These are phyloP conservation scores for Turdus rufiventris DNA, from an alignment of 2,113 vertebrate genomes.

Conservation along the genomic window DNA sequence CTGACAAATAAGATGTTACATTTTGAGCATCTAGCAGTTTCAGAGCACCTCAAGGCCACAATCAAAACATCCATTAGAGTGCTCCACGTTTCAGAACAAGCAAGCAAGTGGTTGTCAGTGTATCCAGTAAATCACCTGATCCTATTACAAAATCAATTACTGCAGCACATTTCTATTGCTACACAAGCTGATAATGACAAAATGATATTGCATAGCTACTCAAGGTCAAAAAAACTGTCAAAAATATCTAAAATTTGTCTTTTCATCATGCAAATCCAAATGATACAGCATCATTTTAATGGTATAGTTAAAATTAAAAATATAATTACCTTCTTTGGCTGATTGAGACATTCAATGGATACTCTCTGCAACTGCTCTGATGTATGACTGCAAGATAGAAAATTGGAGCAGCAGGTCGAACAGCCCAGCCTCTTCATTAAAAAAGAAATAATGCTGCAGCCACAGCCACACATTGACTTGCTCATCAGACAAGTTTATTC, in stretches of 20 bases:
- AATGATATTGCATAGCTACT: constrained; percentile 78
- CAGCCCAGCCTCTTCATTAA: constrained; percentile 99
- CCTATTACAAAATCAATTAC: constrained; percentile 98
- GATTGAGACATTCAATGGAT: constrained; percentile 85
- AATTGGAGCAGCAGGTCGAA: constrained; percentile 93
- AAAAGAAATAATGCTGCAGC: constrained; percentile 95
- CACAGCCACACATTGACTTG: constrained; percentile 97
- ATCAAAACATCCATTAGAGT: constrained; percentile 83
- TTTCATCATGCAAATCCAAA: constrained; percentile 60
- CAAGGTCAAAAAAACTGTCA: constrained; percentile 79
- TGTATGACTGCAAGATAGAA: constrained; percentile 90
- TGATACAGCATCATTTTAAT: constrained; percentile 54
- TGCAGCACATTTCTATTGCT: constrained; percentile 80
- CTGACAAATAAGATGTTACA: constrained; percentile 33
- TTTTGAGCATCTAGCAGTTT: constrained; percentile 68
- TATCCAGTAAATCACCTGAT: constrained; percentile 90
- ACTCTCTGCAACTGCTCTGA: constrained; percentile 94
- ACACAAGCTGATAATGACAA: constrained; percentile 78
- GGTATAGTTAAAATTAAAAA: constrained; percentile 66
- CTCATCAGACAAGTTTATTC: constrained; percentile 80
- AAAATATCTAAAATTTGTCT: constrained; percentile 64
- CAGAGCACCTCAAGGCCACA: constrained; percentile 70
- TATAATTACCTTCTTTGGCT: constrained; percentile 93
- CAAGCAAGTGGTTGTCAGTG: constrained; percentile 84
- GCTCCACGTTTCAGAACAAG: constrained; percentile 78